phyloP scores from a whole-genome alignment of 1,140 invertebrate genomes.

The Lordiphosa clarofinis region DNA sequence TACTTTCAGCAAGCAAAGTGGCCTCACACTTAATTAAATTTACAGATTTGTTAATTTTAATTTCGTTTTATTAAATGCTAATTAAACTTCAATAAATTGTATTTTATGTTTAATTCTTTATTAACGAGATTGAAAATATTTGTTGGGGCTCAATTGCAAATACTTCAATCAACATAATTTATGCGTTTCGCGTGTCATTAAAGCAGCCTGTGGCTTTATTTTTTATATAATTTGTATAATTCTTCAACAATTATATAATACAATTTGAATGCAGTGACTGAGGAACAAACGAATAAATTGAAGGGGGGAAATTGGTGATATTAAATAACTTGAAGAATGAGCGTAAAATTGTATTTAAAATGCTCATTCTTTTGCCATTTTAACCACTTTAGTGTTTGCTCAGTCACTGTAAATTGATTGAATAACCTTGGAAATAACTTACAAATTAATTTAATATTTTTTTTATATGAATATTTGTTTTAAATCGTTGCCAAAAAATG shows the following conservation, averaged over 20 bases:
- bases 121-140: constrained; percentile 64
- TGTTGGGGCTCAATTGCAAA: constrained; percentile 68
- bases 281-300: constrained; percentile 1
- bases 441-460: constrained; percentile 1
- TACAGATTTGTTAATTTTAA: constrained; percentile 5
- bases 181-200: constrained; percentile 29
- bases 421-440: too few species aligned
- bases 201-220: constrained; percentile 9
- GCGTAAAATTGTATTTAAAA: too few species aligned
- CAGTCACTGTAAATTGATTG: too few species aligned
- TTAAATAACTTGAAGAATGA: too few species aligned
- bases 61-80: constrained; percentile 31
- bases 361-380: too few species aligned
- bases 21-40: constrained; percentile 48
- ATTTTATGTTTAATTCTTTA: constrained; percentile 12
- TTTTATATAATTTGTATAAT: constrained; percentile 4
- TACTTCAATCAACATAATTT: constrained; percentile 52
- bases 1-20: constrained; percentile 42
- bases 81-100: constrained; percentile 25
- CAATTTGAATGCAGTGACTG: background rate
- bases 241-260: constrained; percentile 7
- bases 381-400: too few species aligned
- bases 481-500: constrained; percentile 27
- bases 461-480: too few species aligned
- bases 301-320: background rate